Evolutionary conservation across 2,797 vertebrate species (phyloP).

Genomic region (Acrossocheilus wenchowensis): DNA sequence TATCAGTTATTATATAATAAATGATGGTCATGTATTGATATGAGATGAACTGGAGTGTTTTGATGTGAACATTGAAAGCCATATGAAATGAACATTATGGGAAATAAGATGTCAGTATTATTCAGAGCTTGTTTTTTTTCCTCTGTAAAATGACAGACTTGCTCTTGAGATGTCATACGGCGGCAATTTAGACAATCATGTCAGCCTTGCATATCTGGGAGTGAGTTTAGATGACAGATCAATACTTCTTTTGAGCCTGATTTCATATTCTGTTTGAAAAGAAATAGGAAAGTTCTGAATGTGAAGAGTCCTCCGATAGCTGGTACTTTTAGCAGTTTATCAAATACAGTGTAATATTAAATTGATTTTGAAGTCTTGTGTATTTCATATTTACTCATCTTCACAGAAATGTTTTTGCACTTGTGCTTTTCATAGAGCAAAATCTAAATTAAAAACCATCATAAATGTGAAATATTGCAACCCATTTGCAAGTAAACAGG

Average conservation of each 20-base stretch:
- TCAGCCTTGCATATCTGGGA: not conserved
- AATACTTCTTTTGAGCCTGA: not conserved
- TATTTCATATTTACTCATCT: not conserved
- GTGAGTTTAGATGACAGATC: not conserved
- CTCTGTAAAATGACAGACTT: slow-evolving; percentile 6
- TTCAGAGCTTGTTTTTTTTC: slow-evolving; percentile 41
- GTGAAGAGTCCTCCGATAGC: slow-evolving; percentile 22
- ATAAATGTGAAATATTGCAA: not conserved
- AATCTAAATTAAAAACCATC: slow-evolving; percentile 38
- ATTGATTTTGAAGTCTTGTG: not conserved
- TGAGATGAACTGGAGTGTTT: slow-evolving; percentile 13
- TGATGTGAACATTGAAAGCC: slow-evolving; percentile 32
- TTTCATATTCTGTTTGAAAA: not conserved
- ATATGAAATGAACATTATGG: slow-evolving; percentile 7
- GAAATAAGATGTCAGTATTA: slow-evolving; percentile 61
- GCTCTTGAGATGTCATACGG: not conserved
- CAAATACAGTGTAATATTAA: not conserved
- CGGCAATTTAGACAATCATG: slow-evolving; percentile 32
- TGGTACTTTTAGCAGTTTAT: slow-evolving; percentile 38
- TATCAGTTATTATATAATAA: slow-evolving; percentile 15
- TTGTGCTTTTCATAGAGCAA: not conserved
- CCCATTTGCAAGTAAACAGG: not conserved
- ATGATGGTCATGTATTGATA: not conserved
- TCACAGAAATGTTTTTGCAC: not conserved
- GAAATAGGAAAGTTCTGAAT: not conserved